Percentiles rank a stretch among this genome's conserved stretches.
Evolutionary conservation across 30 jellyfish, hydroid and myxozoan species (phyloP).

Genomic region (Rhopilema esculentum): DNA sequence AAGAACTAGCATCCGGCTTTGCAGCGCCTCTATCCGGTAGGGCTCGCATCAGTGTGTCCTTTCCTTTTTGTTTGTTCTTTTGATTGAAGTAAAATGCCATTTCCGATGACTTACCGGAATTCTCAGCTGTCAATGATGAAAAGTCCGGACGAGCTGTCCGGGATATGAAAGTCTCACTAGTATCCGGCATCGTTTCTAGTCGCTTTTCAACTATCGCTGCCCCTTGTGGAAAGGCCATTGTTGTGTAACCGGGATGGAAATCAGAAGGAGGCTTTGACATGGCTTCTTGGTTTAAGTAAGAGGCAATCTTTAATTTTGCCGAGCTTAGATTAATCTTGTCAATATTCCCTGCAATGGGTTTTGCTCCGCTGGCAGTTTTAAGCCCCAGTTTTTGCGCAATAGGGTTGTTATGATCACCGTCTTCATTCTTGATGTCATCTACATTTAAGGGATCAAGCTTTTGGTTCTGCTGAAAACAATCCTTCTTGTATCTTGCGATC

Average conservation of each 20-base stretch:
- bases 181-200: slow-evolving; percentile 66
- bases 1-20: not conserved
- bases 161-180: slow-evolving; percentile 62
- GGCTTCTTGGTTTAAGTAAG: slow-evolving; percentile 19
- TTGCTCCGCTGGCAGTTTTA: not conserved
- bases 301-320: slow-evolving; percentile 21
- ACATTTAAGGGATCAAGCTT: slow-evolving; percentile 33
- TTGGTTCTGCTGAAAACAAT: slow-evolving; percentile 47
- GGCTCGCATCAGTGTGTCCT: slow-evolving; percentile 56
- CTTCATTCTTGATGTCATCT: slow-evolving; percentile 12
- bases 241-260: slow-evolving; percentile 71
- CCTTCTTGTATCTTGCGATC: slow-evolving; percentile 24
- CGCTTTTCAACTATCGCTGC: slow-evolving; percentile 53
- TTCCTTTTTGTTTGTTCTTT: slow-evolving; percentile 51
- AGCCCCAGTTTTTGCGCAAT: not conserved
- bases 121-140: slow-evolving; percentile 60
- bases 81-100: slow-evolving; percentile 62
- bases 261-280: slow-evolving; percentile 44
- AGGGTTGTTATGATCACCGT: not conserved
- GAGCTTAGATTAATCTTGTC: slow-evolving; percentile 9
- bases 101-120: slow-evolving; percentile 47
- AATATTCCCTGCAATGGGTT: not conserved
- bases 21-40: slow-evolving; percentile 20
- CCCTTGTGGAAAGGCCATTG: slow-evolving; percentile 58
- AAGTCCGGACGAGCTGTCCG: slow-evolving; percentile 67